Evolutionary conservation across 2,888 invertebrate species (phyloP).

Genomic region (Aproaerema taeniolella): DNA sequence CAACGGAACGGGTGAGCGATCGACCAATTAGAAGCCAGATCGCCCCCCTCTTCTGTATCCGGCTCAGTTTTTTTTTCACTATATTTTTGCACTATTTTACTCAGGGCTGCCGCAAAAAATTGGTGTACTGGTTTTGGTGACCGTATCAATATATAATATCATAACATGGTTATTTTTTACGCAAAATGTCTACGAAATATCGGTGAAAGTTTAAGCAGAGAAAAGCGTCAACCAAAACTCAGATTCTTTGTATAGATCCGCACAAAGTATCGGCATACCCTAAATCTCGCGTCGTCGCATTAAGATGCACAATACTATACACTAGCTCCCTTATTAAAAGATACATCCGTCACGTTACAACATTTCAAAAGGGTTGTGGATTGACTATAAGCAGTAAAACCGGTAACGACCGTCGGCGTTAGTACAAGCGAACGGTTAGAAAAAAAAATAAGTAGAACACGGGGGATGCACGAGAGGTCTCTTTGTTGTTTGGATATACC

Average conservation of each 20-base stretch:
- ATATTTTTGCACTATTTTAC: conserved; percentile 12
- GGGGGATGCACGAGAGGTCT: conserved; percentile 72
- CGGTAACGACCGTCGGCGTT: conserved; percentile 55
- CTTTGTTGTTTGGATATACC: conserved; percentile 48
- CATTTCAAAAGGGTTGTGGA: conserved; percentile 69
- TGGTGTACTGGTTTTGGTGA: no score
- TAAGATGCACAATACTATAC: conserved; percentile 75
- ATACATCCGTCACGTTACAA: conserved; percentile 61
- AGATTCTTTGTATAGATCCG: no score
- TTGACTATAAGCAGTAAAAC: conserved; percentile 47
- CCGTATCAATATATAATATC: no score
- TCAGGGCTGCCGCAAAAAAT: conserved; percentile 33
- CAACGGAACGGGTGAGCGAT: conserved; percentile 70
- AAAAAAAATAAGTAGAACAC: conserved; percentile 49
- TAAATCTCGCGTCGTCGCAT: conserved; percentile 53
- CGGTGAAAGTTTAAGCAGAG: no score
- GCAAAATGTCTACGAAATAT: no score
- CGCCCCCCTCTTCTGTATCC: conserved; percentile 65
- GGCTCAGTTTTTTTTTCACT: conserved; percentile 46
- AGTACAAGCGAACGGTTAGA: conserved; percentile 73
- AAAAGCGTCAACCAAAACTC: no score
- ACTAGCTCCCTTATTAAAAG: conserved; percentile 56
- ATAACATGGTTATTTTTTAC: no score
- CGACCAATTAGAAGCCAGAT: conserved; percentile 58
- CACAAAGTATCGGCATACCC: conserved; percentile 1